A percentile compares a stretch with the other conserved stretches of the same genome.
phyloP scores from a whole-genome alignment of 2,888 invertebrate genomes.

The Margaritifera margaritifera region DNA sequence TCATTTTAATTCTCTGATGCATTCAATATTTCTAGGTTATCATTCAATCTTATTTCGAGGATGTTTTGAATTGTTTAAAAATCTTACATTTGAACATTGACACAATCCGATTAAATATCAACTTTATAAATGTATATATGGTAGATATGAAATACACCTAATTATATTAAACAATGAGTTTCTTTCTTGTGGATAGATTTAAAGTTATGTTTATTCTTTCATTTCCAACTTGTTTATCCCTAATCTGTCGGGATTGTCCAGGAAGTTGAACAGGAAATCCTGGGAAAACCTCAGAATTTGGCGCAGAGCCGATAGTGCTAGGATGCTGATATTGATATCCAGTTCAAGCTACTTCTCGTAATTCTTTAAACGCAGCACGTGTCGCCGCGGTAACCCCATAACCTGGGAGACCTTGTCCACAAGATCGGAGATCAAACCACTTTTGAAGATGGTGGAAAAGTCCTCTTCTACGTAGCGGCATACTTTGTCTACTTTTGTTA shows the following conservation, averaged over 20 bases:
- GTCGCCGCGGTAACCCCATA: constrained; percentile 30
- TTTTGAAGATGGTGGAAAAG: constrained; percentile 17
- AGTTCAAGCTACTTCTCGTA: constrained; percentile 36
- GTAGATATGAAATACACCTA: no score
- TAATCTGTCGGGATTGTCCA: neutral
- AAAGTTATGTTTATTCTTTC: no score
- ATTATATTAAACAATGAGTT: no score
- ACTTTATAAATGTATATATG: no score
- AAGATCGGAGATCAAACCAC: constrained; percentile 12
- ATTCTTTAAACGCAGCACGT: constrained; percentile 38
- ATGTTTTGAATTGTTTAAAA: no score
- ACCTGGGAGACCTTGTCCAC: constrained; percentile 26
- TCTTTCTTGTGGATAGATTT: no score
- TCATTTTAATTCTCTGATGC: no score
- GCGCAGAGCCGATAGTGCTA: constrained; percentile 27
- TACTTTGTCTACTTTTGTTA: constrained; percentile 41
- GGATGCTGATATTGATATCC: constrained; percentile 22
- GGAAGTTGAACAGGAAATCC: constrained; percentile 26
- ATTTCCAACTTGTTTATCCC: neutral
- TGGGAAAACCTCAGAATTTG: constrained; percentile 31
- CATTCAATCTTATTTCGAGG: no score
- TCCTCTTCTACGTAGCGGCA: constrained; percentile 27
- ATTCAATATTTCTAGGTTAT: no score
- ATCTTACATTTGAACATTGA: no score
- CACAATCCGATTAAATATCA: no score